phyloP scores from a whole-genome alignment of 2,113 vertebrate species.

The Alethe diademata region DNA sequence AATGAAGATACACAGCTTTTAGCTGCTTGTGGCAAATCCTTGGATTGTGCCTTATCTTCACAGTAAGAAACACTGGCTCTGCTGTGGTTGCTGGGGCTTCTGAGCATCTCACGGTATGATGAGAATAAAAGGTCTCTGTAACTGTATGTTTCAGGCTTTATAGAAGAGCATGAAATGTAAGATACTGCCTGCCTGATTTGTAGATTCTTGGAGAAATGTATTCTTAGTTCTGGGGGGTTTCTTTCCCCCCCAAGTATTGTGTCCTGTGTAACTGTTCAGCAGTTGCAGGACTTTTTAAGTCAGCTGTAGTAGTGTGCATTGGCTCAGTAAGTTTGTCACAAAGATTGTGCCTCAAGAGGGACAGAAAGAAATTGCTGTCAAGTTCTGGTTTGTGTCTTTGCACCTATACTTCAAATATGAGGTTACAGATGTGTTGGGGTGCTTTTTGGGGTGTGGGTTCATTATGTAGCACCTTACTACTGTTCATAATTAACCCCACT shows the following conservation, averaged over 20 bases:
- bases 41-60: fast-evolving
- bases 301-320: neutral
- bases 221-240: neutral
- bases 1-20: neutral
- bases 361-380: neutral
- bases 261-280: neutral
- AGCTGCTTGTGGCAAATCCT: neutral
- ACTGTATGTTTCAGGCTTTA: neutral
- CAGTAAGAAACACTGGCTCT: neutral
- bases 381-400: neutral
- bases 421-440: neutral
- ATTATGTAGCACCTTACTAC: neutral
- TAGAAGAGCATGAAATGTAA: neutral
- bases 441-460: neutral
- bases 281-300: neutral
- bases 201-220: neutral
- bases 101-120: neutral
- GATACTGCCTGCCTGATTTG: neutral
- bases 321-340: neutral
- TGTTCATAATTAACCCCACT: neutral
- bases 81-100: neutral
- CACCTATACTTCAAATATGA: neutral
- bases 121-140: neutral
- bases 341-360: neutral
- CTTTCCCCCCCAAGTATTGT: neutral